phyloP scores from a whole-genome alignment of 2,113 vertebrate species.

The Myrmophylax atrothorax region DNA sequence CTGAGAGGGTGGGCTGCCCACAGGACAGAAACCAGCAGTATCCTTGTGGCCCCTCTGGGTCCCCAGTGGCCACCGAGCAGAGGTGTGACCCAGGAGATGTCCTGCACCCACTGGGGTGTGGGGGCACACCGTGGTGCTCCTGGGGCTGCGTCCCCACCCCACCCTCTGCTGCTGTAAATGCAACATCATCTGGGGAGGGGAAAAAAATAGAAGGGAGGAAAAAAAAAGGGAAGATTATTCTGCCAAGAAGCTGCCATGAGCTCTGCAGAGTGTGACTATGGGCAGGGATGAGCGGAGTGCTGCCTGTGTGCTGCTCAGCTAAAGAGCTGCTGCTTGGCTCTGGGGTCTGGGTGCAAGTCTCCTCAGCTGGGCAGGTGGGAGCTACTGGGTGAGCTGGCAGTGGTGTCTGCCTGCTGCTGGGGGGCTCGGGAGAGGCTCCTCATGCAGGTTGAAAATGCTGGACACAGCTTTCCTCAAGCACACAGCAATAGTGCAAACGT shows the following conservation, averaged over 20 bases:
- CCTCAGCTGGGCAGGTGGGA: background rate
- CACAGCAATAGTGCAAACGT: background rate
- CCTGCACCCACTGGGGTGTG: accelerated
- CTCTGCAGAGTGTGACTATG: conserved; percentile 38
- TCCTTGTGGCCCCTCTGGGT: background rate
- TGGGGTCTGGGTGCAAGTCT: background rate
- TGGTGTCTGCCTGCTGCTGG: background rate
- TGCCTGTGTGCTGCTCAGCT: background rate
- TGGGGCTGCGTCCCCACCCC: background rate
- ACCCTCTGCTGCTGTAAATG: background rate
- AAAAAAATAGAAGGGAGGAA: background rate
- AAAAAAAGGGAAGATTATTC: background rate
- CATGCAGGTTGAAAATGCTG: background rate
- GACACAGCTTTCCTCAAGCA: background rate
- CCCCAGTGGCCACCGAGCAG: background rate
- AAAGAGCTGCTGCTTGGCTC: background rate
- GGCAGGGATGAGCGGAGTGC: background rate
- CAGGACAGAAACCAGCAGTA: background rate
- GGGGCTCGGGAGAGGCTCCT: background rate
- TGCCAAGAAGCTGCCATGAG: conserved; percentile 51
- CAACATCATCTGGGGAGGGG: background rate
- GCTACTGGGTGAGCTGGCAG: background rate
- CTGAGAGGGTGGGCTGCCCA: accelerated
- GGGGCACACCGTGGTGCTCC: background rate
- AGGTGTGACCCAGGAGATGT: background rate